phyloP scores from a whole-genome alignment of 2,888 invertebrate genomes.

The Nineta flava region DNA sequence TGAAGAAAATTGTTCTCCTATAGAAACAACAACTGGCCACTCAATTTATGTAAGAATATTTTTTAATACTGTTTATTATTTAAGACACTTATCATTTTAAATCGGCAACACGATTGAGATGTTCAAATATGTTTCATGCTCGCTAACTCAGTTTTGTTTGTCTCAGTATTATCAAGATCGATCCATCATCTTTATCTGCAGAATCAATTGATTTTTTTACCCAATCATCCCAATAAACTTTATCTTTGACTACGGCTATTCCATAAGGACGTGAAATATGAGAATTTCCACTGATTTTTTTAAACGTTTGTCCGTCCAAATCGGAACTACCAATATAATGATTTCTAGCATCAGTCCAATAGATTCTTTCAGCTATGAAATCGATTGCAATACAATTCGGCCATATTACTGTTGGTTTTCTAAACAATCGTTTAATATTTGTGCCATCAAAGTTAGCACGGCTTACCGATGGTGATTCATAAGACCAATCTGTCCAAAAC shows the following conservation, averaged over 20 bases:
- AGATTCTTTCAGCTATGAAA: conserved; percentile 62
- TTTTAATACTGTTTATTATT: too few species aligned
- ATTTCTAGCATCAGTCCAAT: conserved; percentile 74
- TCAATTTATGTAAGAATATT: too few species aligned
- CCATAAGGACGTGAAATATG: conserved; percentile 72
- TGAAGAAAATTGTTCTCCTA: too few species aligned
- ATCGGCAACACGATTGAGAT: too few species aligned
- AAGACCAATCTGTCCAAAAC: conserved; percentile 84
- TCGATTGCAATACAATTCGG: conserved; percentile 81
- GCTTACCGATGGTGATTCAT: conserved; percentile 57
- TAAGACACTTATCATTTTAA: too few species aligned
- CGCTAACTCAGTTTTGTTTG: too few species aligned
- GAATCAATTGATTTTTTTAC: conserved; percentile 60
- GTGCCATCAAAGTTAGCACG: conserved; percentile 67
- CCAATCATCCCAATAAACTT: conserved; percentile 87
- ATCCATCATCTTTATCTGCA: conserved; percentile 62
- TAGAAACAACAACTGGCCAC: too few species aligned
- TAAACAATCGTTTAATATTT: conserved; percentile 46
- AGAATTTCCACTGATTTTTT: conserved; percentile 43
- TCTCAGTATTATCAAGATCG: conserved; percentile 40
- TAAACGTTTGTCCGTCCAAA: conserved; percentile 49
- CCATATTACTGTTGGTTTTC: conserved; percentile 56
- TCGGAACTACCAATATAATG: conserved; percentile 69
- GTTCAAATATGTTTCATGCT: too few species aligned
- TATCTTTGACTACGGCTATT: conserved; percentile 63